Percentiles rank a stretch among this genome's conserved stretches.
These are phyloP conservation scores for Tetramorium alpestre DNA, from an alignment of 1,140 invertebrate genomes.

Conservation along the genomic window DNA sequence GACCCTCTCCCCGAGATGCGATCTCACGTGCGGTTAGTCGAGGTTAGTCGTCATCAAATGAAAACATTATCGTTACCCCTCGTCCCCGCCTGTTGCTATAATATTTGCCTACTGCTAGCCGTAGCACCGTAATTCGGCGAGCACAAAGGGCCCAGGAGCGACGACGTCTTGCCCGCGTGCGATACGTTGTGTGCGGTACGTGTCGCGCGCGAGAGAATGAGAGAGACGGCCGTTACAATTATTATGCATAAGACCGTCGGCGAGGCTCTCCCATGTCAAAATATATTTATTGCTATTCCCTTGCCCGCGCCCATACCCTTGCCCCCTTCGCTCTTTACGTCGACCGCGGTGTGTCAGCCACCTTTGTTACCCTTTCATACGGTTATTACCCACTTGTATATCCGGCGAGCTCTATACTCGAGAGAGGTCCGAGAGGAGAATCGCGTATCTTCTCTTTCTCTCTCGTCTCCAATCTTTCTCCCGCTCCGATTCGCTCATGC, in stretches of 20 bases:
- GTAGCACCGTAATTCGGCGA: constrained; percentile 79
- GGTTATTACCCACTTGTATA: constrained; percentile 84
- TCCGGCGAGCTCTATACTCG: constrained; percentile 61
- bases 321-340: constrained; percentile 45
- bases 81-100: constrained; percentile 80
- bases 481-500: constrained; percentile 13
- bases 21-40: constrained; percentile 61
- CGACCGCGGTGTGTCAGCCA: constrained; percentile 81
- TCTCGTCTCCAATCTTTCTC: constrained; percentile 7
- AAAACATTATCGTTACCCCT: constrained; percentile 82
- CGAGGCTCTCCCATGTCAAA: constrained; percentile 85
- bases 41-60: constrained; percentile 76
- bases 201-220: constrained; percentile 34
- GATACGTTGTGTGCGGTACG: background rate
- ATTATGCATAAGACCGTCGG: constrained; percentile 78
- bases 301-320: constrained; percentile 59
- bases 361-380: constrained; percentile 83
- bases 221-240: constrained; percentile 76
- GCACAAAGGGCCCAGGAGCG: constrained; percentile 74
- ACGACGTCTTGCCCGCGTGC: constrained; percentile 16
- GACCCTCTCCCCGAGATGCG: background rate
- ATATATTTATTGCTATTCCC: constrained; percentile 85
- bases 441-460: background rate
- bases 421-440: constrained; percentile 6
- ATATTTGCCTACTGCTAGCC: constrained; percentile 82